Base-by-base conservation (phyloP, 2,888 invertebrate species). In the Drosophila longiperda region DNA sequence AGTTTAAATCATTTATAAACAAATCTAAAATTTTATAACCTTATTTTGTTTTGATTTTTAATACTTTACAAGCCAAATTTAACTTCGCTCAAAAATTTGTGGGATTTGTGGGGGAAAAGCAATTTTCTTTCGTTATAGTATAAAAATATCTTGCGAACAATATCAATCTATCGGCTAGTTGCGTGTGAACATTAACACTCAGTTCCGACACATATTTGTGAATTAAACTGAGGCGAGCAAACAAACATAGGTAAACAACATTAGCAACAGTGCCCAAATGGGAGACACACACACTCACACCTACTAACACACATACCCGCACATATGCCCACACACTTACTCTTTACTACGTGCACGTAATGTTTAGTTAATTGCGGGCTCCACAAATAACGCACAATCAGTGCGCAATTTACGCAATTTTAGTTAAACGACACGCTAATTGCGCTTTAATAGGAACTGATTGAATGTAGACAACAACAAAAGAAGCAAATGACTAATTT, bases 161-260 rank as follows among this genome's bases (percentile, higher is more conserved):
- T 69, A 32, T 32, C 15, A 42, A 33, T 49, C 36, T 34, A 64
- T 70, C 32, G 33, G 15, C 20, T 60, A 26, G n/a, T 20, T 23
- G 59, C 45, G 75, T 82, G 83, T 71, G 75, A 80, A 74, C 64
- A 71, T 68, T 80, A 83, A 76, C 83, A 45, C 45, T 45, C 45
- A 73, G 58, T 66, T 69, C 57, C 34, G 34, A 15, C 49, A 48
- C 34, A 67, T 68, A 67, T 62, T 61, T 61, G 62, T 49, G 36
- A 57, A 36, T 55, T 58, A 52, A 55, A 36, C 59, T 66, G 62
- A 32, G 62, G 34, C 8, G 36, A 69, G 53, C 59, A 64, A 79
- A 83, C 70, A 82, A 78, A 71, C 72, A 77, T 82, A 81, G 80
- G 80, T 82, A 84, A 83, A 82, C 65, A 78, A 77, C 75, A 85